Evolutionary conservation across 1,140 invertebrate genomes (phyloP), one percentile per base, ranked within the genome.

Genomic region (Leptinotarsa defecta): DNA sequence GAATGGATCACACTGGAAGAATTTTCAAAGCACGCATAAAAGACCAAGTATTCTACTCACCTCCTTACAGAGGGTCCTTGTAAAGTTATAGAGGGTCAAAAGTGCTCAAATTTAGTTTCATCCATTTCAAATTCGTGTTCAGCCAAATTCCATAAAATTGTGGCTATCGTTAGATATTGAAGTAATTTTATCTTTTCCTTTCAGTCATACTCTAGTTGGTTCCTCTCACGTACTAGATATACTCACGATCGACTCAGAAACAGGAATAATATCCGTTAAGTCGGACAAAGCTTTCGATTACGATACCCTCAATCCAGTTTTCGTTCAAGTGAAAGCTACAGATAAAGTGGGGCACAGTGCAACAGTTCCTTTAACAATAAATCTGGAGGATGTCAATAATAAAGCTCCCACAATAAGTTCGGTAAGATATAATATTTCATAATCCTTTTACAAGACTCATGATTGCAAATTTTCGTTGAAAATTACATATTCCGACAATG

Each of bases 381-480:
- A 86, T 68, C 82, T 91, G 0, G 78, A 83, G 1, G 89, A 90
- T 79, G 86, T 90, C 73, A 91, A 91, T 81, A 89, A 90, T 76
- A 88, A 88, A 49, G 87, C 87, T 3, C 90, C 90, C 13, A 86
- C 83, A 27, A 83, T 90, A 48, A 77, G 75, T 72, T 78, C 86
- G 83, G 86, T 88, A 83, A 84, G 78, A 75, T 19, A 43, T 20
- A 65, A 20, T 20, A 5, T 4, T 57, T 57, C 52, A 57, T 6
- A 34, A 34, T 6, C 27, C 6, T 43, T 43, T 43, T 11, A 43
- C 8, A 34, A 8, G 34, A 34, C 34, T 34, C 34, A 34, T 34
- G 0, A 57, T 57, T n/a, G n/a, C 11, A 17, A 57, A 57, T 57
- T 57, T 57, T 57, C 11, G 15, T 57, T 57, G 34, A 34, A 34